Base-by-base conservation (phyloP, 2,797 vertebrate genomes). In the Smutsia temminckii region DNA sequence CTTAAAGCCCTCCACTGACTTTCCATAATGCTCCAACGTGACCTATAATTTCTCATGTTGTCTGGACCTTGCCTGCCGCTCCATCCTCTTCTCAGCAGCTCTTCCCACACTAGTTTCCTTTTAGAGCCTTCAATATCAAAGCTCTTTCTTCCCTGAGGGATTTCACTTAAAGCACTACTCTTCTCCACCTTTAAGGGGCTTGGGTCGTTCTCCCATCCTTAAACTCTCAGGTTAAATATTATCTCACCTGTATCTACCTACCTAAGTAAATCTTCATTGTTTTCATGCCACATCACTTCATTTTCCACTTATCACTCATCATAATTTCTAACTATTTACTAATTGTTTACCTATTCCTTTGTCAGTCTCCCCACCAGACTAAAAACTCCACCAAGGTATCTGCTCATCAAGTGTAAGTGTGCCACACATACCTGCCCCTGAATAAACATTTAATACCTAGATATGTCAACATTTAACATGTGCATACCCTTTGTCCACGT, bases 401-500 rank as follows among this genome's bases (percentile, higher is more conserved):
- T 85, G 79, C 77, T 86, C 63, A 78, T 89, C 55, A 78, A 89
- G 18, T 71, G 40, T 59, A 81, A 74, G 34, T 23, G 42, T 49
- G 46, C 32, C 66, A 61, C 37, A 46, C 23, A 4, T 40, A 29
- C 37, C 77, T 78, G 78, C 21, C 68, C 14, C 71, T 93, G 89
- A 72, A 12, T 64, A 93, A 94, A 85, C n/a, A 77, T 89, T 85
- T 95, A 63, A 79, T 53, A 83, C 63, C 83, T 18, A 66, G 61
- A 86, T 42, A 66, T 78, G 34, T 81, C 87, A 93, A 53, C 71
- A 80, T 89, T 93, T 93, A 66, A 92, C 91, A 83, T 46, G 78
- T 92, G 51, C 57, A n/a, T 49, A 57, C 61, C 59, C 53, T 96
- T 89, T 86, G 77, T 71, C 63, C 42, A 71, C 74, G 81, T 61